Conservation (phyloP, 2,888 invertebrate species). For the Drosophila hamatofila region DNA sequence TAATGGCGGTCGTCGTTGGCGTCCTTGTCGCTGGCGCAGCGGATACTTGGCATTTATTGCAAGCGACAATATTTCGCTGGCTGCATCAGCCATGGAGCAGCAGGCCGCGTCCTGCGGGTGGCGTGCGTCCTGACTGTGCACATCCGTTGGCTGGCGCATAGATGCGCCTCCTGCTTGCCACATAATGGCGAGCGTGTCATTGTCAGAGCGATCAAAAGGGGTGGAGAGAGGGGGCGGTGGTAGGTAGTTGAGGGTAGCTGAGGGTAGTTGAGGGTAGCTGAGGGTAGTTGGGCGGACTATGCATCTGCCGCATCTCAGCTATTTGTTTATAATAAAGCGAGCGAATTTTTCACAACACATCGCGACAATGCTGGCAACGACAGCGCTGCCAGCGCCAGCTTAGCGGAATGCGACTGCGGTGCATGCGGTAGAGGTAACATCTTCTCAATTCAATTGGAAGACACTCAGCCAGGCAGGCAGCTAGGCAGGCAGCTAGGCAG, state of each 20-base stretch:
- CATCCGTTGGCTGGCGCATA: constrained; percentile 53
- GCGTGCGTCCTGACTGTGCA: constrained; percentile 37
- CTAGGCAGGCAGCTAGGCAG: neutral
- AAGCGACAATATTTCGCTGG: constrained; percentile 78
- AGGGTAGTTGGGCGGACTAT: neutral
- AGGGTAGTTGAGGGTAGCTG: no score
- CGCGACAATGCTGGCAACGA: constrained; percentile 49
- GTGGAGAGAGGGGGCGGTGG: neutral
- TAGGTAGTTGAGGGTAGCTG: no score
- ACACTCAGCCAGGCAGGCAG: neutral
- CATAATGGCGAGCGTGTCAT: constrained; percentile 56
- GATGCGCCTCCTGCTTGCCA: constrained; percentile 28
- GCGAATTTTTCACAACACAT: constrained; percentile 64
- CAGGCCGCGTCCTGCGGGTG: constrained; percentile 11
- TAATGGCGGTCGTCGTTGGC: constrained; percentile 65
- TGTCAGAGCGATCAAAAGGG: constrained; percentile 34
- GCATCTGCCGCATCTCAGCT: constrained; percentile 48
- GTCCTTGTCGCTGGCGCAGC: constrained; percentile 65
- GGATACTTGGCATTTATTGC: constrained; percentile 81
- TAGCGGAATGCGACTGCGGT: constrained; percentile 24
- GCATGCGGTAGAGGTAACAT: constrained; percentile 12
- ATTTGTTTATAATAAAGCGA: constrained; percentile 72
- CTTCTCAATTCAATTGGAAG: constrained; percentile 40
- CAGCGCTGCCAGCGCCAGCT: constrained; percentile 15
- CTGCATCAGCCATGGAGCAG: constrained; percentile 40